Percentiles rank a stretch among this genome's conserved stretches.
Conservation (phyloP, 92 coral and sea anemone genomes). For the Ricordea florida region DNA sequence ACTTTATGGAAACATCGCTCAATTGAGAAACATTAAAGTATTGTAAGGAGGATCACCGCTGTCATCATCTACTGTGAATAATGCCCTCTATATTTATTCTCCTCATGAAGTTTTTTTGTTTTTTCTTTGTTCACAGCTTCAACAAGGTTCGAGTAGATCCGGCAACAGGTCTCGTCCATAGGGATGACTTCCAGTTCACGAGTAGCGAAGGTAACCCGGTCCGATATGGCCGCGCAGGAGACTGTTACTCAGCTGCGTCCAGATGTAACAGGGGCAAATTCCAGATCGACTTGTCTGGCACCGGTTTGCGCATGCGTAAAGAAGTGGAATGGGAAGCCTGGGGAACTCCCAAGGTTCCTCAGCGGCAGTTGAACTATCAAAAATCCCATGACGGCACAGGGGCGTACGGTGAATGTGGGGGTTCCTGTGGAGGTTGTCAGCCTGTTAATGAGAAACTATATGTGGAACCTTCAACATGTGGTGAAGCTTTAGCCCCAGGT, state of each 20-base stretch:
- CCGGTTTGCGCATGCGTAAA: constrained; percentile 86
- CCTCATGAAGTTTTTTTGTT: neutral
- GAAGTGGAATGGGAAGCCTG: constrained; percentile 93
- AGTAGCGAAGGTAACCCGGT: constrained; percentile 90
- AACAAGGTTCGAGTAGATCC: constrained; percentile 92
- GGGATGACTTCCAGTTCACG: constrained; percentile 90
- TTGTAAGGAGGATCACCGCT: no score
- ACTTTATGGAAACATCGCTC: no score
- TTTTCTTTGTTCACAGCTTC: constrained; percentile 55
- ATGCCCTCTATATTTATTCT: neutral
- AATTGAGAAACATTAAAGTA: no score
- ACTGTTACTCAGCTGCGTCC: constrained; percentile 93
- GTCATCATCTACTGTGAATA: no score
- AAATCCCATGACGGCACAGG: constrained; percentile 77
- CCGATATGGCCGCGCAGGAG: constrained; percentile 95
- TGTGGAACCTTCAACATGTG: constrained; percentile 79
- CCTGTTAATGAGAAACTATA: constrained; percentile 73
- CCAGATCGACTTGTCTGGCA: constrained; percentile 88
- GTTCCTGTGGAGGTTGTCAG: constrained; percentile 98
- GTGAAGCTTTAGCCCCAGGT: constrained; percentile 60
- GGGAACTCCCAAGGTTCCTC: constrained; percentile 93
- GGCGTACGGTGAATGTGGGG: constrained; percentile 94
- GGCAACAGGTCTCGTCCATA: constrained; percentile 74
- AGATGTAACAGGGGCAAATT: constrained; percentile 88
- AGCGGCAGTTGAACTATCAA: constrained; percentile 74